Base-by-base conservation (phyloP, 1,140 invertebrate species). In the Trichonephila inaurata region DNA sequence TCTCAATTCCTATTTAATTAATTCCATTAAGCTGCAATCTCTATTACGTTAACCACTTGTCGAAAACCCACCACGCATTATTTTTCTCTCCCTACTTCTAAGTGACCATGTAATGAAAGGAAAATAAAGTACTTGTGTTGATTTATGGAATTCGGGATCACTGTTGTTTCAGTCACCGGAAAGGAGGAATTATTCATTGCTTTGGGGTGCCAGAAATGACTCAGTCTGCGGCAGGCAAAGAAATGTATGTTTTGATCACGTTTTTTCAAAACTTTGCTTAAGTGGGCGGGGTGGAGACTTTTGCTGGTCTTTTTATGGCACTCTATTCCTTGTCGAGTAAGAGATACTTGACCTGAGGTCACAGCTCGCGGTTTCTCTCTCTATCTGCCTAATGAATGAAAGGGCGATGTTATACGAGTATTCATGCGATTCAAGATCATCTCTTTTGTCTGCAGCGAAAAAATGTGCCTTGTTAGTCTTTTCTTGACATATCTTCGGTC, bases 71-170 rank as follows among this genome's bases (percentile, higher is more conserved):
- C 44, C 8, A 51, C 8, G 4, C 8, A 6, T 51, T 51, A 6
- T 51, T 8, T 51, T 8, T 51, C 44, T 51, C 44, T 51, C 44
- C 44, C 4, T 51, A 51, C 44, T 51, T 51, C 44, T 51, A 72
- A 72, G 24, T 28, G 10, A 16, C 3, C 69, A 16, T 33, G 69
- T 33, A 28, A 40, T 28, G 12, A 28, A 16, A 77, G 14, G 24
- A 77, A 77, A 77, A 77, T 28, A 77, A 40, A 77, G 69, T 77
- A 28, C 69, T 77, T 77, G 24, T 77, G 14, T 77, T 77, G 69
- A 77, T 77, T 77, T 77, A 77, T 77, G 69, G 28, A 77, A 77
- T 18, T 62, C 16, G 21, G 8, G n/a, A 69, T 21, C 64, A 8
- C 64, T 62, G 61, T 19, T 62, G 64, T 24, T 69, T 24, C n/a